phyloP scores from a whole-genome alignment of 2,797 vertebrate genomes.

The Crocidura indochinensis region DNA sequence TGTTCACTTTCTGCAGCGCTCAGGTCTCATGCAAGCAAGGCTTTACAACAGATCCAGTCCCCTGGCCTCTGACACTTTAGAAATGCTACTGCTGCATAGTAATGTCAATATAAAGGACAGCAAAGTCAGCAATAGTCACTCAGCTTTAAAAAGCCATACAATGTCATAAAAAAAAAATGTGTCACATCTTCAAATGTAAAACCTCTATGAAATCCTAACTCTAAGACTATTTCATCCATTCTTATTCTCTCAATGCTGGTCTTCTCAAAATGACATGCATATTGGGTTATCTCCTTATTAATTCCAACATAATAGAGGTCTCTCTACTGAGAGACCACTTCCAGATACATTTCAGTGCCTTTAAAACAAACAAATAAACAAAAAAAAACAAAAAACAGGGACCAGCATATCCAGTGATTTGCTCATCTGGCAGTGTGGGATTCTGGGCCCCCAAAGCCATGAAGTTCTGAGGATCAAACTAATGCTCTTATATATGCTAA shows the following conservation, averaged over 20 bases:
- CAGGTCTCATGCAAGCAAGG: no score
- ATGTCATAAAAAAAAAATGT: constrained; percentile 7
- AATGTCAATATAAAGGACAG: not conserved
- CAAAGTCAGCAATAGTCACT: not conserved
- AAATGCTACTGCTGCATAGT: constrained; percentile 9
- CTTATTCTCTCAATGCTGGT: not conserved
- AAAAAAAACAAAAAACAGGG: no score
- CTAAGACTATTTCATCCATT: not conserved
- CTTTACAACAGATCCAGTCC: no score
- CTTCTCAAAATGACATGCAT: constrained; percentile 23
- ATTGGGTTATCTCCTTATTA: not conserved
- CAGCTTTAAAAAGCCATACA: constrained; percentile 16
- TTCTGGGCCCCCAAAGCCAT: no score
- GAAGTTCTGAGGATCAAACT: no score
- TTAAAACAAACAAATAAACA: no score
- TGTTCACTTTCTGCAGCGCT: no score
- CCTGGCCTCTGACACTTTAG: not conserved
- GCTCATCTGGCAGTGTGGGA: no score
- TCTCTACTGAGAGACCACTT: no score
- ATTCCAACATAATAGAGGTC: not conserved
- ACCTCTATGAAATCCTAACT: constrained; percentile 30
- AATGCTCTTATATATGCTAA: no score
- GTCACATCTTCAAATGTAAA: constrained; percentile 48
- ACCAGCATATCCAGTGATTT: no score
- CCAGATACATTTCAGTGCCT: no score